Evolutionary conservation across 1,140 invertebrate genomes (phyloP).

Genomic region (Microplitis mediator): DNA sequence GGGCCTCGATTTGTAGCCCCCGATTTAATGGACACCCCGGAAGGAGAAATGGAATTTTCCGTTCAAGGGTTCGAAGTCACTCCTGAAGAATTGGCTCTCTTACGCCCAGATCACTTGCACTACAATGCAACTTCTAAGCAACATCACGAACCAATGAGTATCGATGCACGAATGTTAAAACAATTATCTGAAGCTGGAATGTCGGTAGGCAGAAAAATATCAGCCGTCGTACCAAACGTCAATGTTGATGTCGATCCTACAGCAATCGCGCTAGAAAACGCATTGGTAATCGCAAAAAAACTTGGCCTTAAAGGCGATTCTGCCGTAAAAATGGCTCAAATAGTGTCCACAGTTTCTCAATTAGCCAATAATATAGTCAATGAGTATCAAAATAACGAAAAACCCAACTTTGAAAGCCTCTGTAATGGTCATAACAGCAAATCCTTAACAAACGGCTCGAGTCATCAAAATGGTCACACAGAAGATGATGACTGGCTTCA

Average conservation of each 20-base stretch:
- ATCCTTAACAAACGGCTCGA: conserved; percentile 27
- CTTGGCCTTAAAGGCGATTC: conserved; percentile 54
- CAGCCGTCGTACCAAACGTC: conserved; percentile 67
- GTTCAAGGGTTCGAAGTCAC: conserved; percentile 78
- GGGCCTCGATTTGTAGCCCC: conserved; percentile 74
- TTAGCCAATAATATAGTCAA: conserved; percentile 54
- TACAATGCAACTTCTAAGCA: conserved; percentile 62
- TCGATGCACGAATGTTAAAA: conserved; percentile 71
- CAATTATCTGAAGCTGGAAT: conserved; percentile 74
- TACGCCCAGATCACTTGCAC: conserved; percentile 65
- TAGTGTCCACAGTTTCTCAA: conserved; percentile 55
- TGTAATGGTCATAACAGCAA: conserved; percentile 44
- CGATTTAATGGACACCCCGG: conserved; percentile 69
- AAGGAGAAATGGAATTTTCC: conserved; percentile 72
- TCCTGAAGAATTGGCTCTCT: conserved; percentile 70
- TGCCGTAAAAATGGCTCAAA: conserved; percentile 60
- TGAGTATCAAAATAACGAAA: conserved; percentile 36
- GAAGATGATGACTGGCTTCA: conserved; percentile 59
- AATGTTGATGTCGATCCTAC: conserved; percentile 68
- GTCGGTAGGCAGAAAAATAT: conserved; percentile 71
- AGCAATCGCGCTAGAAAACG: conserved; percentile 55
- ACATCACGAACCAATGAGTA: conserved; percentile 65
- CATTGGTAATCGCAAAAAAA: conserved; percentile 55
- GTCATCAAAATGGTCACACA: conserved; percentile 36
- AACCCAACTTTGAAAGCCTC: conserved; percentile 37